phyloP scores from a whole-genome alignment of 2,888 invertebrate genomes.

The Sphaerophoria rueppellii region DNA sequence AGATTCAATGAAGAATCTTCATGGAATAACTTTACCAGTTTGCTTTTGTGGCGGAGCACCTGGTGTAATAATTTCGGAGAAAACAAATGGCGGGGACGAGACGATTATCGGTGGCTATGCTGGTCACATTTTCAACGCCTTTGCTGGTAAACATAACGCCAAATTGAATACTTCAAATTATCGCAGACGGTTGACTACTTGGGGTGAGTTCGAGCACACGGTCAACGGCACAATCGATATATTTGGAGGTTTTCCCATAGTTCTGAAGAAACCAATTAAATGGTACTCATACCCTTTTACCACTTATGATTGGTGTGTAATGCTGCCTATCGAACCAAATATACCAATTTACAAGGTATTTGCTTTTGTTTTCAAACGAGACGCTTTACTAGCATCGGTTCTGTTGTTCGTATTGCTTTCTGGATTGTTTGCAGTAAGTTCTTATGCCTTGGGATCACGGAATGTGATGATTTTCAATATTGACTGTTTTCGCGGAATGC shows the following conservation, averaged over 20 bases:
- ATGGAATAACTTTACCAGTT: conserved; percentile 4
- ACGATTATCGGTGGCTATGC: conserved; percentile 75
- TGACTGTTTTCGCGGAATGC: conserved; percentile 3
- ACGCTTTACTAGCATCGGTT: conserved; percentile 63
- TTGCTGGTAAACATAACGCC: conserved; percentile 76
- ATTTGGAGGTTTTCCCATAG: conserved; percentile 72
- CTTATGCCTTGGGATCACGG: neutral
- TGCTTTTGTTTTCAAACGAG: conserved; percentile 75
- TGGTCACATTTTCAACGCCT: conserved; percentile 76
- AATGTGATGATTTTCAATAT: neutral
- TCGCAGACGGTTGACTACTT: conserved; percentile 45
- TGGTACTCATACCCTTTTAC: conserved; percentile 76
- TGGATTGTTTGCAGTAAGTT: neutral
- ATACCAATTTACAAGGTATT: conserved; percentile 77
- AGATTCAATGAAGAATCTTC: neutral
- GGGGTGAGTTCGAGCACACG: conserved; percentile 69
- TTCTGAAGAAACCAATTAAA: conserved; percentile 56
- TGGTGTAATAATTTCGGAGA: neutral
- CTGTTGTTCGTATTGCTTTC: neutral
- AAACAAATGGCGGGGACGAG: neutral
- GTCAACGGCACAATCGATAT: conserved; percentile 76
- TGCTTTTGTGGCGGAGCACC: neutral
- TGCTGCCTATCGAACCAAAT: conserved; percentile 78
- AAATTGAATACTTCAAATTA: conserved; percentile 50
- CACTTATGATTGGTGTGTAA: conserved; percentile 75